A percentile compares a stretch with the other conserved stretches of the same genome.
Evolutionary conservation across 2,888 invertebrate genomes (phyloP).

Genomic region (Alviniconcha strummeri): DNA sequence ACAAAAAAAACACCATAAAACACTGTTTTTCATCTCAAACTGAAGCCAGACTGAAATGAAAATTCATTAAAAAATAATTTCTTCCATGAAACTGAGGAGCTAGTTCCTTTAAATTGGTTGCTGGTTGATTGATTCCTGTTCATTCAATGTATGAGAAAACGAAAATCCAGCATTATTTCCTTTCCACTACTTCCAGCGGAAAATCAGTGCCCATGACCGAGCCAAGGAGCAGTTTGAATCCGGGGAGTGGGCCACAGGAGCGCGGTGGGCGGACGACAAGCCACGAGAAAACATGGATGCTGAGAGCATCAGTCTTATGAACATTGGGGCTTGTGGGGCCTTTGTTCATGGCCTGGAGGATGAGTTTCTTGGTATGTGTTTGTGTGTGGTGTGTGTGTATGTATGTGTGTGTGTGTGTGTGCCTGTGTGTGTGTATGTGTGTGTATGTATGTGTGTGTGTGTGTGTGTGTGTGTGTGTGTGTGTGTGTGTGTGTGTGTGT

Average conservation of each 20-base stretch:
- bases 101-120: neutral
- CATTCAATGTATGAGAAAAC: too few species aligned
- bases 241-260: slow-evolving; percentile 94
- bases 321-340: slow-evolving; percentile 96
- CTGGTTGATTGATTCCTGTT: too few species aligned
- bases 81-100: too few species aligned
- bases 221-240: slow-evolving; percentile 87
- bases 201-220: slow-evolving; percentile 88
- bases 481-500: too few species aligned
- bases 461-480: too few species aligned
- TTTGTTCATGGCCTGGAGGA: slow-evolving; percentile 99
- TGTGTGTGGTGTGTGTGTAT: neutral
- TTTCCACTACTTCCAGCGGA: slow-evolving; percentile 77
- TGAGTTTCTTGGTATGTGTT: slow-evolving; percentile 87
- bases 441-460: too few species aligned
- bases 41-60: too few species aligned
- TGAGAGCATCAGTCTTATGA: slow-evolving; percentile 85
- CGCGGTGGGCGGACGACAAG: slow-evolving; percentile 89
- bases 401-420: too few species aligned
- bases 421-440: too few species aligned
- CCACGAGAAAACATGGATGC: slow-evolving; percentile 85
- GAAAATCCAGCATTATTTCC: neutral
- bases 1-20: neutral
- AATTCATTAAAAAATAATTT: too few species aligned
- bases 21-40: too few species aligned